phyloP scores from a whole-genome alignment of 23 tunicate genomes.

The Aplidium turbinatum region DNA sequence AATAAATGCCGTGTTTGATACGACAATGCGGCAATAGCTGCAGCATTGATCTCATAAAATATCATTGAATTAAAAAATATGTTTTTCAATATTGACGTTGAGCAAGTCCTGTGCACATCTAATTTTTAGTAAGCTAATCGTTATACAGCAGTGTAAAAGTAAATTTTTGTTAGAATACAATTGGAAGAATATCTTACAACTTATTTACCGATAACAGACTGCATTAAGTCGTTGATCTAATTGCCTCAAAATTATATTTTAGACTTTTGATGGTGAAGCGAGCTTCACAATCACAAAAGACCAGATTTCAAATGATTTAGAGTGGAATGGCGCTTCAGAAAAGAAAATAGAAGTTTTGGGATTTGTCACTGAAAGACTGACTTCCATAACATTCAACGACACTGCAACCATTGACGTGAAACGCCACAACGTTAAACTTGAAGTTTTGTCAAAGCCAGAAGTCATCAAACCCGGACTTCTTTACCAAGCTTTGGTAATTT shows the following conservation, averaged over 20 bases:
- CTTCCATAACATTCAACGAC: slow-evolving; percentile 40
- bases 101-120: too few species aligned
- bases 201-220: too few species aligned
- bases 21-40: too few species aligned
- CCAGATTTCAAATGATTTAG: slow-evolving; percentile 25
- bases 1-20: too few species aligned
- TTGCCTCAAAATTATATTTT: background rate
- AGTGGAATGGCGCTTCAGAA: slow-evolving; percentile 45
- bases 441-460: slow-evolving; percentile 48
- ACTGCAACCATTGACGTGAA: slow-evolving; percentile 36
- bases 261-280: slow-evolving; percentile 57
- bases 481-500: slow-evolving; percentile 79
- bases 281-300: slow-evolving; percentile 22
- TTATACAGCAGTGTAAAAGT: too few species aligned
- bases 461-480: slow-evolving; percentile 71
- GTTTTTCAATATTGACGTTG: too few species aligned
- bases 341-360: slow-evolving; percentile 37
- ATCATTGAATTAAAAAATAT: too few species aligned
- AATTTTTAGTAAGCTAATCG: too few species aligned
- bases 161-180: too few species aligned
- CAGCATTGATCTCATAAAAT: too few species aligned
- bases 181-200: too few species aligned
- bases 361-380: slow-evolving; percentile 49
- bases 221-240: too few species aligned
- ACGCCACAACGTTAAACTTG: slow-evolving; percentile 41